Conservation (phyloP, 37 sponge, comb jelly and placozoan genomes). For the Corticium candelabrum region DNA sequence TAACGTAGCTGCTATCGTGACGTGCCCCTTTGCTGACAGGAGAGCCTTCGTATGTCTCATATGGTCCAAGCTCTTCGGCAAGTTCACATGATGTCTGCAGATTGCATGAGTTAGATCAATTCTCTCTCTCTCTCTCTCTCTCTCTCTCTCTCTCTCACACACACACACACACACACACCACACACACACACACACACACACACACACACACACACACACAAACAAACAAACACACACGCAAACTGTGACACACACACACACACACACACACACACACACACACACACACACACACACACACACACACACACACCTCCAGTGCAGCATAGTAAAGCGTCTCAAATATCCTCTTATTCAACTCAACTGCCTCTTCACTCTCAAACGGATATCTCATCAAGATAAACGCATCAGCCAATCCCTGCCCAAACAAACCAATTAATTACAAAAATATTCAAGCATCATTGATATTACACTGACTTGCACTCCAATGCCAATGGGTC, state of each 20-base stretch:
- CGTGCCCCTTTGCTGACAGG: slow-evolving; percentile 77
- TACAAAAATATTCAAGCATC: not conserved
- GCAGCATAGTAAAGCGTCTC: slow-evolving; percentile 95
- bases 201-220: no score
- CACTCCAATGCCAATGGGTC: slow-evolving; percentile 98
- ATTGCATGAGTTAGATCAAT: not conserved
- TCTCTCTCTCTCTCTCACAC: not conserved
- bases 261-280: slow-evolving; percentile 5
- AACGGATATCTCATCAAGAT: slow-evolving; percentile 92
- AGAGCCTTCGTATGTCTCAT: slow-evolving; percentile 82
- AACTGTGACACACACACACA: no score
- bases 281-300: slow-evolving; percentile 5
- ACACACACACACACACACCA: no score
- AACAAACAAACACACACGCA: no score
- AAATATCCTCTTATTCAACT: slow-evolving; percentile 82
- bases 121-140: no score
- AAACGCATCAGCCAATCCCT: slow-evolving; percentile 97
- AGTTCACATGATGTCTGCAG: slow-evolving; percentile 70
- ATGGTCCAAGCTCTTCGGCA: slow-evolving; percentile 73
- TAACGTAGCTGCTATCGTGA: not conserved
- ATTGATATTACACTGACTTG: slow-evolving; percentile 65
- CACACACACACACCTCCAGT: slow-evolving; percentile 40
- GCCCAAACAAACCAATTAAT: not conserved
- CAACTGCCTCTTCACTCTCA: slow-evolving; percentile 75
- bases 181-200: no score